These are phyloP conservation scores for Sarcophaga peregrina DNA, from an alignment of 1,140 invertebrate species.

Conservation along the genomic window DNA sequence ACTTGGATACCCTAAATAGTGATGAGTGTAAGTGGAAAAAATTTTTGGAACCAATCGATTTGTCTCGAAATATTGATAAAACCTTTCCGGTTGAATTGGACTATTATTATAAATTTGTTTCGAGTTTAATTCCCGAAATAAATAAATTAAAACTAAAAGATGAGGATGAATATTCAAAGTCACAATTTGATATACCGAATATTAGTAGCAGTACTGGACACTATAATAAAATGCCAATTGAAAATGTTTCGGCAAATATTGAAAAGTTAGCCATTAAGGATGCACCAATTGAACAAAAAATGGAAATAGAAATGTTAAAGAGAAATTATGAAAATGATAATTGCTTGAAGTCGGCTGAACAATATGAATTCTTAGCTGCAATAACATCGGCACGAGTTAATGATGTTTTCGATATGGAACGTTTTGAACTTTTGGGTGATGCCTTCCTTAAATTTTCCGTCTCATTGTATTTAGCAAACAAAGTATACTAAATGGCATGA, in stretches of 20 bases:
- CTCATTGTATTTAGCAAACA: constrained; percentile 78
- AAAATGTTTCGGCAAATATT: not conserved
- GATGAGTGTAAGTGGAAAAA: constrained; percentile 65
- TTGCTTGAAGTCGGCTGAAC: constrained; percentile 51
- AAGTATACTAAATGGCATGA: constrained; percentile 78
- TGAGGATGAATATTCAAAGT: constrained; percentile 49
- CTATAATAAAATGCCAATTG: not conserved
- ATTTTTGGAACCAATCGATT: constrained; percentile 75
- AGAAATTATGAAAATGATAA: not conserved
- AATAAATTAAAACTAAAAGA: constrained; percentile 51
- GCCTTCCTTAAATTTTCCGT: constrained; percentile 86
- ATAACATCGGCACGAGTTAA: constrained; percentile 77
- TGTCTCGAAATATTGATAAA: constrained; percentile 71
- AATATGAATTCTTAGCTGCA: constrained; percentile 71
- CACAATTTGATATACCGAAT: constrained; percentile 54
- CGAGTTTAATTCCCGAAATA: constrained; percentile 25
- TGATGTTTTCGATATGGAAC: constrained; percentile 86
- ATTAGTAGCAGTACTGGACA: not conserved
- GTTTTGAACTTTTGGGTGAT: constrained; percentile 88
- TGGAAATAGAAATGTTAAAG: constrained; percentile 38
- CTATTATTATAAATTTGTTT: constrained; percentile 70
- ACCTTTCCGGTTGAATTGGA: constrained; percentile 75
- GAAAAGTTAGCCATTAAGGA: constrained; percentile 22
- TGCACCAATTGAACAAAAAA: not conserved
- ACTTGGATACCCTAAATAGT: not conserved